Percentiles rank a stretch among this genome's conserved stretches.
Evolutionary conservation across 2,888 invertebrate genomes (phyloP).

Genomic region (Drosophila paracracens): DNA sequence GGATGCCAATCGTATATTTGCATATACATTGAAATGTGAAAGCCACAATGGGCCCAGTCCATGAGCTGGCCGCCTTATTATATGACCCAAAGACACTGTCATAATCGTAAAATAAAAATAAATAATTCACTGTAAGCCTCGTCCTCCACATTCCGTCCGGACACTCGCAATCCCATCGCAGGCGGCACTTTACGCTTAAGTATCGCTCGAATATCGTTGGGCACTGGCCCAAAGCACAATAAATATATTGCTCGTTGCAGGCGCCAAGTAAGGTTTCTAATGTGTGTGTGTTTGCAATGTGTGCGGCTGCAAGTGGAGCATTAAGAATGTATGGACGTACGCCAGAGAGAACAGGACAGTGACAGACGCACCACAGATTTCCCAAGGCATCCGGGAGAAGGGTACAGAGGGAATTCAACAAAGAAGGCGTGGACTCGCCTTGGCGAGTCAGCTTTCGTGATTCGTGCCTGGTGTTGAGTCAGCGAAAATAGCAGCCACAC

Average conservation of each 20-base stretch:
- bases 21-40: slow-evolving; percentile 73
- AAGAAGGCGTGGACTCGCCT: not conserved
- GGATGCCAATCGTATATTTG: slow-evolving; percentile 62
- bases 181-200: slow-evolving; percentile 43
- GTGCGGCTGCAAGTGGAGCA: slow-evolving; percentile 11
- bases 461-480: slow-evolving; percentile 41
- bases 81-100: slow-evolving; percentile 48
- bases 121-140: slow-evolving; percentile 49
- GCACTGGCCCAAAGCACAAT: slow-evolving; percentile 21
- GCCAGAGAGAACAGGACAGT: slow-evolving; percentile 12
- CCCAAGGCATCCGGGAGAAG: not conserved
- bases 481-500: slow-evolving; percentile 44
- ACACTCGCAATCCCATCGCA: slow-evolving; percentile 25
- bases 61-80: slow-evolving; percentile 46
- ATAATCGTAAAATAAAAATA: slow-evolving; percentile 72
- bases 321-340: slow-evolving; percentile 30
- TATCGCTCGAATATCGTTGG: slow-evolving; percentile 24
- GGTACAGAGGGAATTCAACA: not conserved
- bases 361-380: slow-evolving; percentile 38
- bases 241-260: slow-evolving; percentile 15
- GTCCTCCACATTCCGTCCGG: slow-evolving; percentile 4
- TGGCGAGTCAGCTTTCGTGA: slow-evolving; percentile 23
- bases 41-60: slow-evolving; percentile 50
- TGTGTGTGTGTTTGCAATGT: slow-evolving; percentile 3
- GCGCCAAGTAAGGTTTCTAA: slow-evolving; percentile 18